Conservation (phyloP, 2,888 invertebrate genomes). For the Leistus spinibarbis region DNA sequence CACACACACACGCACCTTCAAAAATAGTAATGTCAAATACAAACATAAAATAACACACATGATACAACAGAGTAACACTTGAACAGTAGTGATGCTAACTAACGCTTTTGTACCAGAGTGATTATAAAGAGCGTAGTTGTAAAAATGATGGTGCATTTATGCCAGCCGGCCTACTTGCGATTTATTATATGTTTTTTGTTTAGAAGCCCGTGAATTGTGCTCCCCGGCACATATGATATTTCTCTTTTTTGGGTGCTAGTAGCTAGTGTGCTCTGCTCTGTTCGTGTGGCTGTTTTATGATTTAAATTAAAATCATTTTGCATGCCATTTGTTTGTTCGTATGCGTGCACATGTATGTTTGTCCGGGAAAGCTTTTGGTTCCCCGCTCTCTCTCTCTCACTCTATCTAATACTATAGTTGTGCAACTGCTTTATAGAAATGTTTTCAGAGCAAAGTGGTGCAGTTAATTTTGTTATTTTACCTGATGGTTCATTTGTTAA, state of each 20-base stretch:
- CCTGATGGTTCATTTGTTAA: too few relatives aligned
- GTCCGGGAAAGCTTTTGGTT: background rate
- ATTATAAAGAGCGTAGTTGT: background rate
- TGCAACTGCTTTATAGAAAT: too few relatives aligned
- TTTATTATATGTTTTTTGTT: conserved; percentile 30
- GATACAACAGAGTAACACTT: background rate
- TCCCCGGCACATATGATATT: conserved; percentile 13
- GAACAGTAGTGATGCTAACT: background rate
- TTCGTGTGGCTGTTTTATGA: conserved; percentile 21
- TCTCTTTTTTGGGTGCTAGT: conserved; percentile 26
- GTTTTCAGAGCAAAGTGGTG: too few relatives aligned
- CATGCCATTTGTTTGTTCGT: background rate
- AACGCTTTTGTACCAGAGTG: background rate
- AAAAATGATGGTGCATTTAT: conserved; percentile 6
- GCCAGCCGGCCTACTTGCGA: conserved; percentile 16
- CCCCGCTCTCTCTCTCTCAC: background rate
- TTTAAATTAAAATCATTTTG: conserved; percentile 38
- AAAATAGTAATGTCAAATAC: background rate
- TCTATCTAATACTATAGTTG: background rate
- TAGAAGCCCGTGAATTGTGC: conserved; percentile 20
- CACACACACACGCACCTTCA: background rate
- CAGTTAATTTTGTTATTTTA: too few relatives aligned
- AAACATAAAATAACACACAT: background rate
- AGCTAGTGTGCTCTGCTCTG: background rate
- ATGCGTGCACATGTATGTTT: background rate